Conservation (phyloP, 2,113 vertebrate species). For the Fregata magnificens region DNA sequence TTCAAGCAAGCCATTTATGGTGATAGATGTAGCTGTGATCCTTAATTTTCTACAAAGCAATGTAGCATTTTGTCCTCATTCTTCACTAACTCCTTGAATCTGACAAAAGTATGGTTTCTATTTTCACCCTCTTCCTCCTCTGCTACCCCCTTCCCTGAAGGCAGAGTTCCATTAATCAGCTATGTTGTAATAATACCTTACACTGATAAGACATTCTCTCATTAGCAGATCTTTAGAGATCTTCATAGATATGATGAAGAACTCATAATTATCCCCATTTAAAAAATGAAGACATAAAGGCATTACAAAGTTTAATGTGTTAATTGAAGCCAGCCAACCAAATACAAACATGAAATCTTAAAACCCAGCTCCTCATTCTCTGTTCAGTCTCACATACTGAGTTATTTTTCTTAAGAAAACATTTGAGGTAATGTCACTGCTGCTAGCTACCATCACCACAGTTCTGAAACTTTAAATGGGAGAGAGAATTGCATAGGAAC, state of each 20-base stretch:
- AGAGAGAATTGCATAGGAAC: not conserved
- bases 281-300: not conserved
- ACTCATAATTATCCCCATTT: not conserved
- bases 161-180: constrained; percentile 5
- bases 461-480: not conserved
- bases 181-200: not conserved
- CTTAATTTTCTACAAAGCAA: constrained; percentile 48
- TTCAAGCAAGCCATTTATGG: constrained; percentile 61
- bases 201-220: not conserved
- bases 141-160: not conserved
- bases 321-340: constrained; percentile 24
- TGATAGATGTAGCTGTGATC: constrained; percentile 61
- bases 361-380: not conserved
- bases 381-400: not conserved
- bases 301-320: not conserved
- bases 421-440: not conserved
- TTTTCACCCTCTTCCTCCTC: constrained; percentile 38
- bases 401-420: not conserved
- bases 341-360: not conserved
- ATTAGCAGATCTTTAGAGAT: constrained; percentile 5
- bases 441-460: not conserved
- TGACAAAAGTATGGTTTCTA: constrained; percentile 53
- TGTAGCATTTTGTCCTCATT: constrained; percentile 44
- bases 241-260: not conserved
- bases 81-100: constrained; percentile 35